Evolutionary conservation across 2,888 invertebrate species (phyloP).

Genomic region (Sphaerophoria taeniata): DNA sequence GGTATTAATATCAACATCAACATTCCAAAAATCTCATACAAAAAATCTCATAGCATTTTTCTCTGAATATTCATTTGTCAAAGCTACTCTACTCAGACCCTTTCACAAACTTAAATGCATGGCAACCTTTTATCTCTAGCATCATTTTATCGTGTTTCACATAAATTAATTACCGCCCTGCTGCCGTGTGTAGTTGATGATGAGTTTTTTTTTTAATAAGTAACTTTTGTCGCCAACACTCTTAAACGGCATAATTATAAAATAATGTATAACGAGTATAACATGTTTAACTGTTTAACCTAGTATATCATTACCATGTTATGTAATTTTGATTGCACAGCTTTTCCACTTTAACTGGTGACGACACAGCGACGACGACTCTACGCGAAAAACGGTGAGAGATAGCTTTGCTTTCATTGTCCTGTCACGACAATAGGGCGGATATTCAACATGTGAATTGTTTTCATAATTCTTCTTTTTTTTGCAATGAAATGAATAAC

Average conservation of each 20-base stretch:
- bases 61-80: too few species aligned
- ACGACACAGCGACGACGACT: too few species aligned
- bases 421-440: conserved; percentile 8
- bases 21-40: too few species aligned
- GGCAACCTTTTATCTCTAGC: neutral
- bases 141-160: conserved; percentile 3
- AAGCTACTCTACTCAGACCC: neutral
- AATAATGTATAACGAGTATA: too few species aligned
- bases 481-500: conserved; percentile 13
- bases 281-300: conserved; percentile 6
- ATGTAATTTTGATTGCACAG: conserved; percentile 38
- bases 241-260: conserved; percentile 24
- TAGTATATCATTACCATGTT: conserved; percentile 10
- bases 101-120: neutral
- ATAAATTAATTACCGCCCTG: conserved; percentile 30
- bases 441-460: conserved; percentile 19
- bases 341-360: neutral
- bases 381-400: too few species aligned
- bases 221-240: conserved; percentile 44
- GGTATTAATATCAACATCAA: too few species aligned
- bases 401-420: neutral
- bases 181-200: too few species aligned
- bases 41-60: too few species aligned
- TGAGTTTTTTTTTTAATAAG: conserved; percentile 20
- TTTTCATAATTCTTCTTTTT: too few species aligned